Evolutionary conservation across 2,113 vertebrate species (phyloP).

Genomic region (Rhineura floridana): DNA sequence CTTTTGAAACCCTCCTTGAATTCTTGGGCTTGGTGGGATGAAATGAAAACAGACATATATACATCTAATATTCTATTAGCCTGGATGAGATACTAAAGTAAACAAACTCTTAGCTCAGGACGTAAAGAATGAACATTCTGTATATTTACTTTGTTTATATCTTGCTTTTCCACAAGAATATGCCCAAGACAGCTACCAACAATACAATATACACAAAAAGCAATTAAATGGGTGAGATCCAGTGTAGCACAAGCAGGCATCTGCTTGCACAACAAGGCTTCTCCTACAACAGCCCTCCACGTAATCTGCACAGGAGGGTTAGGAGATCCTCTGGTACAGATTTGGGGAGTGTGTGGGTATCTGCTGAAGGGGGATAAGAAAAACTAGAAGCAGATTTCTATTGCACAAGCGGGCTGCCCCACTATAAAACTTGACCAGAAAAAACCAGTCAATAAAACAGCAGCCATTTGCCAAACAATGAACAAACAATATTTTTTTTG

Average conservation of each 20-base stretch:
- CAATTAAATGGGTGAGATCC: too few relatives aligned
- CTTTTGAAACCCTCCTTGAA: background rate
- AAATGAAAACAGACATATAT: background rate
- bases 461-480: too few relatives aligned
- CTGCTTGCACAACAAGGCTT: too few relatives aligned
- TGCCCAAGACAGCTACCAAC: background rate
- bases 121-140: background rate
- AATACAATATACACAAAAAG: background rate
- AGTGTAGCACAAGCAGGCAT: too few relatives aligned
- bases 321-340: too few relatives aligned
- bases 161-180: background rate
- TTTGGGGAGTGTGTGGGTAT: too few relatives aligned
- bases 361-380: too few relatives aligned
- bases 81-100: background rate
- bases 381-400: too few relatives aligned
- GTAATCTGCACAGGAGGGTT: too few relatives aligned
- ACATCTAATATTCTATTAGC: background rate
- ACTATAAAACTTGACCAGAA: background rate
- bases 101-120: background rate
- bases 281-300: too few relatives aligned
- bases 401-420: too few relatives aligned
- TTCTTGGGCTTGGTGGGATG: background rate
- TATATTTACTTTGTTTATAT: background rate
- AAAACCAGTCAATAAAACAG: background rate
- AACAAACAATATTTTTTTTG: too few relatives aligned